A percentile compares a stretch with the other conserved stretches of the same genome.
Conservation (phyloP, 2,113 vertebrate species). For the Clinocottus analis region DNA sequence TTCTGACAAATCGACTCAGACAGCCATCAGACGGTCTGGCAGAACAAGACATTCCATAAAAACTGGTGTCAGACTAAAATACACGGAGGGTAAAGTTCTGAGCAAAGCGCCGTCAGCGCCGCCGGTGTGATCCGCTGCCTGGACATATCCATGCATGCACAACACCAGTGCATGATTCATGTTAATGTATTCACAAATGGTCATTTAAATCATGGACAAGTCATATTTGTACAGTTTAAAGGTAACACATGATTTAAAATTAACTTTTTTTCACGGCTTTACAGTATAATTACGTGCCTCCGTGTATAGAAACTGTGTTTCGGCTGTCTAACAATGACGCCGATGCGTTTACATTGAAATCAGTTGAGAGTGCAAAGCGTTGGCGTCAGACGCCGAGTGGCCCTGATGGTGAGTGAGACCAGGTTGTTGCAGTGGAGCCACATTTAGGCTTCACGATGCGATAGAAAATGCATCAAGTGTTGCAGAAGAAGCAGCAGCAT, state of each 20-base stretch:
- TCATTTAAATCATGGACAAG: not conserved
- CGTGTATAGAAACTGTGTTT: not conserved
- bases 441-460: not conserved
- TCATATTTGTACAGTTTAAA: not conserved
- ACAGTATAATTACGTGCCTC: not conserved
- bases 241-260: not conserved
- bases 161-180: not conserved
- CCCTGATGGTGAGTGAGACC: not conserved
- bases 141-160: not conserved
- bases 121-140: not conserved
- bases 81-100: constrained; percentile 47
- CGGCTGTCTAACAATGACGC: not conserved
- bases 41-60: constrained; percentile 71
- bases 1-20: constrained; percentile 76
- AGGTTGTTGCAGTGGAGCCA: not conserved
- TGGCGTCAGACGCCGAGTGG: not conserved
- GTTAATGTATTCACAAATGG: not conserved
- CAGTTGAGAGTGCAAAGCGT: not conserved
- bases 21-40: constrained; percentile 65
- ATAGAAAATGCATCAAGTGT: not conserved
- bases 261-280: not conserved
- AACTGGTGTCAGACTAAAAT: constrained; percentile 56
- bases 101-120: constrained; percentile 34
- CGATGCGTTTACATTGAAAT: not conserved
- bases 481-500: not conserved